A percentile compares a stretch with the other conserved stretches of the same genome.
Evolutionary conservation across 2,797 vertebrate species (phyloP).

Genomic region (Intellagama lesueurii): DNA sequence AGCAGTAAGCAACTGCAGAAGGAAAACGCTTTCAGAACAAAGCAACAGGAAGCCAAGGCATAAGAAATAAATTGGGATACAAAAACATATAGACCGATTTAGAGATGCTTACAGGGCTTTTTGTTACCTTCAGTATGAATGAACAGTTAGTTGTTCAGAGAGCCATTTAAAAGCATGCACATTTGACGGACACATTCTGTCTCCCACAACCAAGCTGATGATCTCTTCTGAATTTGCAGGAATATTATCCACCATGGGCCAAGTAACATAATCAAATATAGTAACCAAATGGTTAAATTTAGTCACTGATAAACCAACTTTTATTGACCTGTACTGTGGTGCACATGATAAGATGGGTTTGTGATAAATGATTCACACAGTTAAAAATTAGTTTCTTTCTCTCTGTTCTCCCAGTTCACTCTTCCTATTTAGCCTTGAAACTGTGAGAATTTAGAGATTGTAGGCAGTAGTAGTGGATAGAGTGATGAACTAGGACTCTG

Average conservation of each 20-base stretch:
- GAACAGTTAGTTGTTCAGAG: not conserved
- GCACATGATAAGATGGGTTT: no score
- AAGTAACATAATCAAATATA: not conserved
- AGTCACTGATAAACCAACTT: not conserved
- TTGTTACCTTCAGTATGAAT: constrained; percentile 7
- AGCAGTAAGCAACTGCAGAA: constrained; percentile 29
- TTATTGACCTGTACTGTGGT: not conserved
- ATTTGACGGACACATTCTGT: not conserved
- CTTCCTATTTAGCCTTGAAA: not conserved
- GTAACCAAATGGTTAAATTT: constrained; percentile 2
- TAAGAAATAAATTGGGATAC: constrained; percentile 15
- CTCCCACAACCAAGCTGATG: no score
- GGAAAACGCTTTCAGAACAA: constrained; percentile 29
- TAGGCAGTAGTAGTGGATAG: not conserved
- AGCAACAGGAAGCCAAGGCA: constrained; percentile 1
- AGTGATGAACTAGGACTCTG: no score
- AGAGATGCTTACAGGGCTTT: not conserved
- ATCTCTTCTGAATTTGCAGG: not conserved
- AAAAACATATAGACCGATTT: not conserved
- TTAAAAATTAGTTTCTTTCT: not conserved
- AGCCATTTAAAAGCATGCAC: not conserved
- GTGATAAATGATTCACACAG: not conserved
- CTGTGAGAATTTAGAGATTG: no score
- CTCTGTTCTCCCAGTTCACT: not conserved
- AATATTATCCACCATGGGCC: not conserved